Base-by-base conservation (phyloP, 2,113 vertebrate genomes). In the Stercorarius parasiticus region DNA sequence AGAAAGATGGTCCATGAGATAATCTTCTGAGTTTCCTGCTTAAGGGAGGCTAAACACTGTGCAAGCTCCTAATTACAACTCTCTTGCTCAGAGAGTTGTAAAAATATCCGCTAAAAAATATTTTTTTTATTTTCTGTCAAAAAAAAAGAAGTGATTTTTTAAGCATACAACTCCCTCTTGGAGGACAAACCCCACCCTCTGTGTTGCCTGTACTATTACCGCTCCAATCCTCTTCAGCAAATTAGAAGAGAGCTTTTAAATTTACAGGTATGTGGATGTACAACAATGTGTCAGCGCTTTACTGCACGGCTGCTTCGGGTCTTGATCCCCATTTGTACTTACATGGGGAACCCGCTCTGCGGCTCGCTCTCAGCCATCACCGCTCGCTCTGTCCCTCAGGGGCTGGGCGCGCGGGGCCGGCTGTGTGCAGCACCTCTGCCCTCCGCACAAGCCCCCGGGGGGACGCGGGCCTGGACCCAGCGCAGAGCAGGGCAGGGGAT, bases 221-320 rank as follows among this genome's bases (percentile, higher is more conserved):
- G 50, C 27, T 81, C 67, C 36, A 32, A 13, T 16, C 4, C 2
- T 13, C 73, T 25, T 21, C 72, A 47, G 43, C 40, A 59, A 43
- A 21, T 7, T 3, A 72, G 36, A 50, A 40, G 14, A 38, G 11
- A 61, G 42, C 38, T 83, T 43, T 58, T 14, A 20, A 18, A 12
- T 59, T 38, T 18, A 8, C 6, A 38, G 2, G n/a, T 2, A 8
- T 0, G 0, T 3, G 23, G 17, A n/a, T 8, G 22, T 36, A 49
- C 58, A 64, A 1, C 4, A 65, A 66, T 0, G 0, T 1, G 10
- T 19, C 72, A 4, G 38, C 17, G 52, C 50, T 55, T 27, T 12
- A 42, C 1, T 14, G 45, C n/a, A 15, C 0, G 0, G 7, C n/a
- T 29, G 27, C 66, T 22, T 10, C 0, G 0, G 9, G 43, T 64